phyloP scores from a whole-genome alignment of 2,888 invertebrate species.

The Tetanocera ferruginea region DNA sequence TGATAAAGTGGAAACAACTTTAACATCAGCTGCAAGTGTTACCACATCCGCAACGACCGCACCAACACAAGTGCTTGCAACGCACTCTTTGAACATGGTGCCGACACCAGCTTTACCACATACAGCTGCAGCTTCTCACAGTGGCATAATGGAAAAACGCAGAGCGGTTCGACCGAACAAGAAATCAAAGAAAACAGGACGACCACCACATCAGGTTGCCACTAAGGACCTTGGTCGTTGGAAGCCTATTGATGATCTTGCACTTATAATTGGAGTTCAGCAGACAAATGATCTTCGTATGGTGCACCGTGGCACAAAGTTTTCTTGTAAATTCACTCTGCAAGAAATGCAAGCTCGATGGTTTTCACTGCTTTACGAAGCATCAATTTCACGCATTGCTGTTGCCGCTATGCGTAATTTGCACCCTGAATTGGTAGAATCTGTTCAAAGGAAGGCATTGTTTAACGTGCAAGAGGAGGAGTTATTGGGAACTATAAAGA shows the following conservation, averaged over 20 bases:
- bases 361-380: slow-evolving; percentile 95
- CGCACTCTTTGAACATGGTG: slow-evolving; percentile 43
- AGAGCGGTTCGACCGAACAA: slow-evolving; percentile 56
- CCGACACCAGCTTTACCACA: slow-evolving; percentile 44
- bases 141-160: slow-evolving; percentile 47
- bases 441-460: slow-evolving; percentile 88
- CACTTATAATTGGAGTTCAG: slow-evolving; percentile 92
- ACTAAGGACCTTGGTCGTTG: slow-evolving; percentile 92
- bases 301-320: slow-evolving; percentile 93
- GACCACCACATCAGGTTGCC: slow-evolving; percentile 71
- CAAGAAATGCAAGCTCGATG: slow-evolving; percentile 96
- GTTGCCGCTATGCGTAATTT: slow-evolving; percentile 93
- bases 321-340: slow-evolving; percentile 94
- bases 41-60: slow-evolving; percentile 44
- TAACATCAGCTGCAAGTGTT: slow-evolving; percentile 17
- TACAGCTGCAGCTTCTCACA: slow-evolving; percentile 1
- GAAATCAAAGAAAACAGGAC: slow-evolving; percentile 59
- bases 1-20: slow-evolving; percentile 1
- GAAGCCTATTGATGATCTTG: slow-evolving; percentile 97
- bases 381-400: slow-evolving; percentile 91
- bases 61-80: slow-evolving; percentile 32
- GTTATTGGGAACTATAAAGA: slow-evolving; percentile 83
- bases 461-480: slow-evolving; percentile 93
- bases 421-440: slow-evolving; percentile 89
- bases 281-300: slow-evolving; percentile 87